phyloP scores from a whole-genome alignment of 2,888 invertebrate species.

The Rhagonycha lutea region DNA sequence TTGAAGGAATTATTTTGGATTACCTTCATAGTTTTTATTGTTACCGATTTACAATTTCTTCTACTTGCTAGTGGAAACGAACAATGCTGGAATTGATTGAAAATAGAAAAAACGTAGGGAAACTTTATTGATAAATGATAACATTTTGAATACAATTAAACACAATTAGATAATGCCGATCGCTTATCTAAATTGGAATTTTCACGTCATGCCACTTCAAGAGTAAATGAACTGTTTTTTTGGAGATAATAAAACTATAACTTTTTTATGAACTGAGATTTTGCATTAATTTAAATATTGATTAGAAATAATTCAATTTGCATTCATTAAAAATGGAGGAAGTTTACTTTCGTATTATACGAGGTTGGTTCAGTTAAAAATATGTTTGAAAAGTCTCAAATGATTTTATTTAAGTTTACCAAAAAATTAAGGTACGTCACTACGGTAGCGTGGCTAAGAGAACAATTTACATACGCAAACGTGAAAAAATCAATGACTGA shows the following conservation, averaged over 20 bases:
- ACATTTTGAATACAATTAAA: neutral
- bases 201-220: neutral
- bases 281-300: too few species aligned
- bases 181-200: neutral
- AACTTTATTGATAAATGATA: neutral
- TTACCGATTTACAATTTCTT: conserved; percentile 71
- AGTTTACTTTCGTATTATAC: neutral
- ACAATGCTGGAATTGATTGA: conserved; percentile 58
- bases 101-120: neutral
- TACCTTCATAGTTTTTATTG: conserved; percentile 67
- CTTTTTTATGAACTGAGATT: neutral
- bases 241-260: neutral
- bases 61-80: conserved; percentile 75
- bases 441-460: too few species aligned
- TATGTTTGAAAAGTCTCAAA: neutral
- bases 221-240: neutral
- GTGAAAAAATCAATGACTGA: too few species aligned
- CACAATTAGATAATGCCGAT: neutral
- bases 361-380: neutral
- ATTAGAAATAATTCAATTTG: too few species aligned
- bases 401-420: neutral
- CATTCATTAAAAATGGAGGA: too few species aligned
- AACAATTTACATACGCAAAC: too few species aligned
- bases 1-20: conserved; percentile 85
- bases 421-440: too few species aligned